Evolutionary conservation across 2,888 invertebrate species (phyloP).

Genomic region (Himalopsyche japonica): DNA sequence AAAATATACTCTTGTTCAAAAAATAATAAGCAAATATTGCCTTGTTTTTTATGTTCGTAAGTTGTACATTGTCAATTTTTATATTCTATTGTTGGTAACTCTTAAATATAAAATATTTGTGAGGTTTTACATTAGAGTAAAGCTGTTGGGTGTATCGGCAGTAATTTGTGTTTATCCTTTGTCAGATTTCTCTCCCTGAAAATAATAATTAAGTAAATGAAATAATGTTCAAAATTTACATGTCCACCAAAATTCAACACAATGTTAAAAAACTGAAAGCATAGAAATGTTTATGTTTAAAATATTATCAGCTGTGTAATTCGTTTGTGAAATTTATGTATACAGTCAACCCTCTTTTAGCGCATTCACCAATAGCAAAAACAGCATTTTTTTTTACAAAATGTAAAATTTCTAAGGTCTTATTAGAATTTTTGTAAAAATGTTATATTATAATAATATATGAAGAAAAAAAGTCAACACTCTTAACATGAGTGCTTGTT

Average conservation of each 20-base stretch:
- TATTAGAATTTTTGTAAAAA: too few species aligned
- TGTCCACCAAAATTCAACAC: background rate
- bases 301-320: background rate
- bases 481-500: too few species aligned
- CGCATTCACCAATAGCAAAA: too few species aligned
- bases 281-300: background rate
- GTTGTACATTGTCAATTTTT: background rate
- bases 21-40: too few species aligned
- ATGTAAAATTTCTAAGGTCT: too few species aligned
- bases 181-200: constrained; percentile 37
- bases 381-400: too few species aligned
- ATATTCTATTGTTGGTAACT: background rate
- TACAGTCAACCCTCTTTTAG: too few species aligned
- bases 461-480: too few species aligned
- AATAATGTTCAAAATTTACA: constrained; percentile 13
- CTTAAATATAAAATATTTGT: background rate
- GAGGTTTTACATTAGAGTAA: constrained; percentile 2
- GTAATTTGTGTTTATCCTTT: constrained; percentile 31
- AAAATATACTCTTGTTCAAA: too few species aligned
- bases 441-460: too few species aligned
- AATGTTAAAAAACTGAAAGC: background rate
- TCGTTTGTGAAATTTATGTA: too few species aligned
- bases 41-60: too few species aligned
- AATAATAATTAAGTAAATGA: constrained; percentile 22
- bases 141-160: background rate